Conservation (phyloP, 2,113 vertebrate species). For the Callopanchax toddi region DNA sequence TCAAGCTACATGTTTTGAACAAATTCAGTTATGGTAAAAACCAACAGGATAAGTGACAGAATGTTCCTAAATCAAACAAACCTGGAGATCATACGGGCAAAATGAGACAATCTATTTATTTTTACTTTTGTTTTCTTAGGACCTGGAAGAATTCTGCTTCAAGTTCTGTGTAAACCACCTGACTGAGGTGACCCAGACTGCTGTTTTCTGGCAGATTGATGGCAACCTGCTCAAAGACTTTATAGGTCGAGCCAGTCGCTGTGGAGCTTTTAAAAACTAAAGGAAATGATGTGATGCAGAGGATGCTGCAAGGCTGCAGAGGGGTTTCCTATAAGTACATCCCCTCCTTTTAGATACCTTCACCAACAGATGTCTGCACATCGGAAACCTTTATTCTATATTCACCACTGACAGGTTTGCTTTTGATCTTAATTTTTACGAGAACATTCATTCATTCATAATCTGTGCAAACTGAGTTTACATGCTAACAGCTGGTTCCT, state of each 20-base stretch:
- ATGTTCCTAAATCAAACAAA: too few species aligned
- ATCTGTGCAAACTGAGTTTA: not conserved
- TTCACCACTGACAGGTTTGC: not conserved
- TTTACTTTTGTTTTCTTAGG: conserved; percentile 71
- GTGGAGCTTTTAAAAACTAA: conserved; percentile 97
- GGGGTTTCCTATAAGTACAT: too few species aligned
- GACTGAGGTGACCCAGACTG: conserved; percentile 95
- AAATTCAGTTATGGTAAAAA: too few species aligned
- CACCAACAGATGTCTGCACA: too few species aligned
- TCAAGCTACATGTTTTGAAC: too few species aligned
- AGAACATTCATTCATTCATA: not conserved
- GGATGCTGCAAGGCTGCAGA: not conserved
- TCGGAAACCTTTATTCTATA: too few species aligned
- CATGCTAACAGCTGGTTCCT: conserved; percentile 9
- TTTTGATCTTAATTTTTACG: not conserved
- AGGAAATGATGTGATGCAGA: conserved; percentile 45
- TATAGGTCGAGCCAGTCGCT: conserved; percentile 95
- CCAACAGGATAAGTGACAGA: too few species aligned
- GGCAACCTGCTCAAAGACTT: conserved; percentile 96
- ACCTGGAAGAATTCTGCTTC: conserved; percentile 99
- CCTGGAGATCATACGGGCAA: not conserved
- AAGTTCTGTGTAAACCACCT: conserved; percentile 98
- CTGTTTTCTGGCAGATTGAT: conserved; percentile 95
- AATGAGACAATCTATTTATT: not conserved
- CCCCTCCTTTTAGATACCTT: too few species aligned